Conservation (phyloP, 1,140 invertebrate species). For the Olivierus martensii region DNA sequence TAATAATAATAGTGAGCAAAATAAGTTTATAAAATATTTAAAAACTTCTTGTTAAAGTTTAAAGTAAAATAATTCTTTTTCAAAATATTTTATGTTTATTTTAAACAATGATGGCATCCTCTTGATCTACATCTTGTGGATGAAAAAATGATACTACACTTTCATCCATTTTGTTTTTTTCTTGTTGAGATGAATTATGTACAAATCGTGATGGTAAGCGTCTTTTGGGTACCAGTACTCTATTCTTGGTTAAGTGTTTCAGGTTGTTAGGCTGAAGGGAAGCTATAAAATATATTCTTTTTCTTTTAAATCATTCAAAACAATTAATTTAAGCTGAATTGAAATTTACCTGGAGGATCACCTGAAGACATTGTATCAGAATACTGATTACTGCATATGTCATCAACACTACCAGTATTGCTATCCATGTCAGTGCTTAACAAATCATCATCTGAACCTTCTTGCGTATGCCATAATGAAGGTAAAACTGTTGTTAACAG, state of each 20-base stretch:
- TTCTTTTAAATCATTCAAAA: background rate
- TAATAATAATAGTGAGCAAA: no score
- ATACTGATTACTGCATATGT: constrained; percentile 5
- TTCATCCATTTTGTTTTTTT: no score
- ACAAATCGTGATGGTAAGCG: constrained; percentile 8
- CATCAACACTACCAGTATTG: constrained; percentile 35
- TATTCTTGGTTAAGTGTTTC: constrained; percentile 19
- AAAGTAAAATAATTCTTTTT: no score
- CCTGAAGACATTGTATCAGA: constrained; percentile 24
- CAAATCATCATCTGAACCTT: constrained; percentile 69
- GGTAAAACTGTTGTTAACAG: constrained; percentile 63
- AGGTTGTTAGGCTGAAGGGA: constrained; percentile 12
- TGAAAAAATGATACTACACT: no score
- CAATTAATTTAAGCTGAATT: background rate
- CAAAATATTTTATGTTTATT: no score
- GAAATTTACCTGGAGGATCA: constrained; percentile 23
- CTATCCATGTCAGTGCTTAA: constrained; percentile 44
- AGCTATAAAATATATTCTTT: constrained; percentile 6
- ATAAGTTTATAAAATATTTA: no score
- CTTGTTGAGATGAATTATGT: background rate
- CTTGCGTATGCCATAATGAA: constrained; percentile 45
- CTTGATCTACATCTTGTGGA: no score
- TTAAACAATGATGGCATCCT: no score
- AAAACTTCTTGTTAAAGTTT: no score
- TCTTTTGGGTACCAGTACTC: constrained; percentile 13